Conservation (phyloP, 2,888 invertebrate genomes). For the Drosophila quinaria region DNA sequence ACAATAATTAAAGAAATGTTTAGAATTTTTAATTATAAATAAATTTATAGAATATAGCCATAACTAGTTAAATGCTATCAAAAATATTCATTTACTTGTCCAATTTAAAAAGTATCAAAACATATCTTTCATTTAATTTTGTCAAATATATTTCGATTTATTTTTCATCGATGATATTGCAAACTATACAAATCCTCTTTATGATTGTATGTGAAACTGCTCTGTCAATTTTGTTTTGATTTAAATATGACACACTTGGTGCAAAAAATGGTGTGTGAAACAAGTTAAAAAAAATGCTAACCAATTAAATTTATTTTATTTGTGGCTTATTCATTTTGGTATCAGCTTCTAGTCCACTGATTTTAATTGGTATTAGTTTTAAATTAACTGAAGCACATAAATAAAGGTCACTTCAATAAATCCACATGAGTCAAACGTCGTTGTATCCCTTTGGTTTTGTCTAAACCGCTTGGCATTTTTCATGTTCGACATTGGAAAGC, state of each 20-base stretch:
- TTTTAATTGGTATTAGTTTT: constrained; percentile 23
- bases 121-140: neutral
- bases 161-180: neutral
- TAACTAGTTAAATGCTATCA: neutral
- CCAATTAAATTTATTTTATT: neutral
- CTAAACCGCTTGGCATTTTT: constrained; percentile 42
- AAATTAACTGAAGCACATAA: constrained; percentile 18
- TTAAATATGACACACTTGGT: constrained; percentile 6
- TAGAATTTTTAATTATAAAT: neutral
- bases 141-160: neutral
- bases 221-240: constrained; percentile 1
- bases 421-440: constrained; percentile 19
- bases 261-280: constrained; percentile 4
- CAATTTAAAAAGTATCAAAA: neutral
- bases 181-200: constrained; percentile 9
- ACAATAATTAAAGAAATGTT: neutral
- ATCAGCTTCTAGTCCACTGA: neutral
- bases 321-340: neutral
- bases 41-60: neutral
- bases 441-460: constrained; percentile 29
- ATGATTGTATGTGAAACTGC: neutral
- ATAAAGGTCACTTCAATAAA: constrained; percentile 47
- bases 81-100: neutral
- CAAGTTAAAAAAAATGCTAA: constrained; percentile 14
- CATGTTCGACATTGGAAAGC: constrained; percentile 31